Conservation (phyloP, 1,140 invertebrate species). For the Drosophila pruinosa region DNA sequence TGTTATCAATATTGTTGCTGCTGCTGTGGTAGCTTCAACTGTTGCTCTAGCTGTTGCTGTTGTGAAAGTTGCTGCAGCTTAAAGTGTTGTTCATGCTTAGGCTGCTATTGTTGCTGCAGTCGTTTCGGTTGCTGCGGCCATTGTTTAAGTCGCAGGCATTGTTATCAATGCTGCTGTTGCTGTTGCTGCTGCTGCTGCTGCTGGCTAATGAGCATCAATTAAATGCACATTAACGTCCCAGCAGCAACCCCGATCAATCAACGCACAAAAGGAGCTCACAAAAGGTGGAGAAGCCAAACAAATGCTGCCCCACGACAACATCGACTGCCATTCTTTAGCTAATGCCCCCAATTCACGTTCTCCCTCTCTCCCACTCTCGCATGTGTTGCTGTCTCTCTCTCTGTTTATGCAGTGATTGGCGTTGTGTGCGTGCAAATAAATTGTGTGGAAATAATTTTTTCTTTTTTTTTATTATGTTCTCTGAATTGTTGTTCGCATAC, state of each 20-base stretch:
- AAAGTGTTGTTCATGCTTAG: background rate
- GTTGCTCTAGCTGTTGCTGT: background rate
- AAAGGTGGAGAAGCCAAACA: slow-evolving; percentile 8
- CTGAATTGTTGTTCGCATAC: slow-evolving; percentile 37
- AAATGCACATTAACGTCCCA: slow-evolving; percentile 64
- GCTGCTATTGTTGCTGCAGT: background rate
- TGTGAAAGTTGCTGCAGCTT: background rate
- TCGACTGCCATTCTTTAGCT: background rate
- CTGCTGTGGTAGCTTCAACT: background rate
- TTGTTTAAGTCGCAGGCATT: background rate
- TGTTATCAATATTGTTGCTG: background rate
- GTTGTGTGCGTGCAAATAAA: slow-evolving; percentile 59
- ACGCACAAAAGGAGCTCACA: slow-evolving; percentile 19
- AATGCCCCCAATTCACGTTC: too few relatives aligned
- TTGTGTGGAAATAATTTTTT: slow-evolving; percentile 71
- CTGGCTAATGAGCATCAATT: slow-evolving; percentile 65
- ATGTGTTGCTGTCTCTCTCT: background rate
- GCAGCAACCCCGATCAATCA: slow-evolving; percentile 61
- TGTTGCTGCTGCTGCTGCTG: slow-evolving; percentile 13
- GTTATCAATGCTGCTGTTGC: background rate
- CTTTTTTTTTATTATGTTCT: slow-evolving; percentile 50
- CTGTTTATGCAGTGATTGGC: slow-evolving; percentile 31
- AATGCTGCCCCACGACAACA: background rate
- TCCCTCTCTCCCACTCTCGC: background rate
- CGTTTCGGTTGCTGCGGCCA: background rate